These are phyloP conservation scores for Chrysina gloriosa DNA, from an alignment of 2,888 invertebrate genomes.

Conservation along the genomic window DNA sequence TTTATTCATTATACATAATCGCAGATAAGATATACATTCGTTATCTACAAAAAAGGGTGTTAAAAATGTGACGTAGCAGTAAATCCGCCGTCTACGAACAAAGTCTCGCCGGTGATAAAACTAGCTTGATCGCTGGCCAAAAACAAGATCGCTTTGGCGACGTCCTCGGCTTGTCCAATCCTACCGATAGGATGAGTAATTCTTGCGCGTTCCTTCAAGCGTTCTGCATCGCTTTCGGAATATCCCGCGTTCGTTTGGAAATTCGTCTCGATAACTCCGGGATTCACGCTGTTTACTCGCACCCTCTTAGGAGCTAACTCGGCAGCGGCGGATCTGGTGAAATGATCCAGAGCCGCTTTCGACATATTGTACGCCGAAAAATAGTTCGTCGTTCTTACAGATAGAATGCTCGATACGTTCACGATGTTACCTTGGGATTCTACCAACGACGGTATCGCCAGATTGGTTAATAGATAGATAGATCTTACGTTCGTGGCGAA, in stretches of 20 bases:
- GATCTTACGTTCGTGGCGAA: conserved; percentile 75
- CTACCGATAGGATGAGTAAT: conserved; percentile 69
- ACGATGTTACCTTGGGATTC: conserved; percentile 68
- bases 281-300: conserved; percentile 68
- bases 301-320: conserved; percentile 62
- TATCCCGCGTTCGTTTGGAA: neutral
- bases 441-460: conserved; percentile 74
- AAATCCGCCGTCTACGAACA: conserved; percentile 71
- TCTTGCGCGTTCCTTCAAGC: conserved; percentile 67
- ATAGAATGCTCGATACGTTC: conserved; percentile 11
- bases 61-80: neutral
- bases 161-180: conserved; percentile 66
- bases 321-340: conserved; percentile 70
- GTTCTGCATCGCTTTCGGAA: neutral
- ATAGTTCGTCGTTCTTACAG: neutral
- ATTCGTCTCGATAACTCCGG: conserved; percentile 68
- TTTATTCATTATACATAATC: too few species aligned
- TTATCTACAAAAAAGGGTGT: too few species aligned
- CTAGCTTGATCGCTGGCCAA: conserved; percentile 68
- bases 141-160: conserved; percentile 69
- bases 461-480: conserved; percentile 70
- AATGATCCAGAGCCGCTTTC: conserved; percentile 71
- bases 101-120: conserved; percentile 69
- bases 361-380: conserved; percentile 60
- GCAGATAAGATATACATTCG: too few species aligned